Evolutionary conservation across 30 jellyfish, hydroid and myxozoan species (phyloP).

Genomic region (Nemopilema nomurai): DNA sequence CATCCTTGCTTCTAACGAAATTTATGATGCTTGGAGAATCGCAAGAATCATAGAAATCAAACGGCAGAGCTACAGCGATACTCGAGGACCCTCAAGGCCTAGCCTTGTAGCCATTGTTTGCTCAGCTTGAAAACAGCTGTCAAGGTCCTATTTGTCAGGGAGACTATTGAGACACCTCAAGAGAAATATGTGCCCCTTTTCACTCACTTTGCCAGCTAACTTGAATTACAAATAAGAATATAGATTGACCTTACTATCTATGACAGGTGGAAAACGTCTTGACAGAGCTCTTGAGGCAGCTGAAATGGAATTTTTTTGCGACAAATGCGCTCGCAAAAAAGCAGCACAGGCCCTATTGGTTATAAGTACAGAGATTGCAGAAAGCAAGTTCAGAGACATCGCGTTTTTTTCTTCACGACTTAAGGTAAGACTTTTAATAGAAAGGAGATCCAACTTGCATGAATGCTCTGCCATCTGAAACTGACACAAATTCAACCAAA

Average conservation of each 20-base stretch:
- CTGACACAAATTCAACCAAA: too few species aligned
- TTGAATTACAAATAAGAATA: not conserved
- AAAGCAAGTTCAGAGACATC: not conserved
- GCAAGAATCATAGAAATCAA: too few species aligned
- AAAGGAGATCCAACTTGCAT: not conserved
- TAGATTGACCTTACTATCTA: not conserved
- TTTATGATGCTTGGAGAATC: too few species aligned
- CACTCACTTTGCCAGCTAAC: too few species aligned
- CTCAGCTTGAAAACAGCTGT: too few species aligned
- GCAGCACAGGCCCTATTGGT: not conserved
- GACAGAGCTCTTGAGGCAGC: slow-evolving; percentile 7
- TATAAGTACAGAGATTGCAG: not conserved
- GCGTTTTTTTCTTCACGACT: not conserved
- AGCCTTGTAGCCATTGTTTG: too few species aligned
- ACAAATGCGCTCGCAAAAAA: not conserved
- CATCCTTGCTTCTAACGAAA: too few species aligned
- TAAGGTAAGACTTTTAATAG: not conserved
- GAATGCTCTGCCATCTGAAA: not conserved
- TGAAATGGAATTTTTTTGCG: not conserved
- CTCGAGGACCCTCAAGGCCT: too few species aligned
- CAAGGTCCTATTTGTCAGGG: too few species aligned
- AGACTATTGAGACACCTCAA: too few species aligned
- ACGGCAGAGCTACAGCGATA: too few species aligned
- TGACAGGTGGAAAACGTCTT: slow-evolving; percentile 1
- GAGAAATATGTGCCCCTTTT: too few species aligned